Conservation (phyloP, 1,140 invertebrate genomes). For the Lepidurus packardi region DNA sequence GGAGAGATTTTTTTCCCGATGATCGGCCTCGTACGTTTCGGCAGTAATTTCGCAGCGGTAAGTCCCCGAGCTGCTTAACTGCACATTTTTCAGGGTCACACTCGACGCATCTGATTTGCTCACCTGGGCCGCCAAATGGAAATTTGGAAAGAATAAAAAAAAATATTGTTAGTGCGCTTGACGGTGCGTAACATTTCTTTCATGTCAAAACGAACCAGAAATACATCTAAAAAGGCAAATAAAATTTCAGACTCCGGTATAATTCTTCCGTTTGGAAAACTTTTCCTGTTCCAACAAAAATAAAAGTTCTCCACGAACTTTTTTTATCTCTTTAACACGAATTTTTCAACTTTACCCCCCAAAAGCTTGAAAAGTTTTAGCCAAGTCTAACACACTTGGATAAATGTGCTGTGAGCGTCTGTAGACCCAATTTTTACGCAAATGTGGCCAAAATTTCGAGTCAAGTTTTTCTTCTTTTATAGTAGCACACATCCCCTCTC, state of each 20-base stretch:
- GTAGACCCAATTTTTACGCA: background rate
- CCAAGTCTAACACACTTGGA: background rate
- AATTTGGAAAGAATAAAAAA: background rate
- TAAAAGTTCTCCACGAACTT: no score
- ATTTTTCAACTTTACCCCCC: background rate
- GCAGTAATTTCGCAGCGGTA: conserved; percentile 32
- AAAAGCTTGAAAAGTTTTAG: background rate
- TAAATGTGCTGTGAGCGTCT: background rate
- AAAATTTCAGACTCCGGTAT: no score
- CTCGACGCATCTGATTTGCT: background rate
- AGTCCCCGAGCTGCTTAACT: conserved; percentile 28
- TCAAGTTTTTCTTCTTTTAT: background rate
- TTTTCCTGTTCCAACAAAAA: no score
- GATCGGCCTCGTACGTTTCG: conserved; percentile 30
- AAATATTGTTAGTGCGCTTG: background rate
- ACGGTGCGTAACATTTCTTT: background rate
- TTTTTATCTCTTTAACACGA: background rate
- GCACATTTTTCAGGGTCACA: conserved; percentile 19
- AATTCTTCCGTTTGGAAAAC: no score
- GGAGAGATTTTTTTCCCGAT: conserved; percentile 24
- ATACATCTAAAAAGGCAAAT: no score
- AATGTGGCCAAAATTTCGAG: background rate
- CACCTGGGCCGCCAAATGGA: background rate
- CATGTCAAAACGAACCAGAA: no score
- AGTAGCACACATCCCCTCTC: background rate